Percentiles rank a stretch among this genome's conserved stretches.
These are phyloP conservation scores for Arnoldichthys spilopterus DNA, from an alignment of 2,797 vertebrate genomes.

Conservation along the genomic window DNA sequence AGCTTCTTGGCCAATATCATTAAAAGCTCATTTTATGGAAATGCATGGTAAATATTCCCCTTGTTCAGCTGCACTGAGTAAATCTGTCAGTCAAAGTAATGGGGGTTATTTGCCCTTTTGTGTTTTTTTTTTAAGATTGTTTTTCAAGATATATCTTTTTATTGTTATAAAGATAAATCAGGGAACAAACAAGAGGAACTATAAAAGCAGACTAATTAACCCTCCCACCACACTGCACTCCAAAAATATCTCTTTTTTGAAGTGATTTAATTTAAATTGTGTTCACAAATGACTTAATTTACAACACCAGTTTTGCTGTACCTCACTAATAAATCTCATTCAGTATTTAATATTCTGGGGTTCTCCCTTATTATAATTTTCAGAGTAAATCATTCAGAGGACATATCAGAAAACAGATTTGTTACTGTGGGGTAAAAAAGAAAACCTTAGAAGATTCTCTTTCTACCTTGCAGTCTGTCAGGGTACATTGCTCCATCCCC, in stretches of 20 bases:
- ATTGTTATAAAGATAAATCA: neutral
- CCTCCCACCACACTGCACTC: neutral
- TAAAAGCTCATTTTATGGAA: constrained; percentile 27
- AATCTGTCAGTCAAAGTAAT: constrained; percentile 32
- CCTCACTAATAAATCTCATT: neutral
- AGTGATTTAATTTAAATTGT: neutral
- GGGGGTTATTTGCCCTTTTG: constrained; percentile 14
- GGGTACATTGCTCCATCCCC: neutral
- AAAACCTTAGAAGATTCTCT: too few species aligned
- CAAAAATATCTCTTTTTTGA: neutral
- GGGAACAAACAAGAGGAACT: neutral
- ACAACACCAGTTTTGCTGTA: neutral
- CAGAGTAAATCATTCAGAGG: neutral
- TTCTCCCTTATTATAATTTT: neutral
- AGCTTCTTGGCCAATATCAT: constrained; percentile 34
- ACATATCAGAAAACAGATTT: neutral
- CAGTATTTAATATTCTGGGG: neutral
- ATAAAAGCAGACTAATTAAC: constrained; percentile 3
- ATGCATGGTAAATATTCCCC: constrained; percentile 18
- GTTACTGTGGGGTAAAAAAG: too few species aligned
- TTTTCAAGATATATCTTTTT: too few species aligned
- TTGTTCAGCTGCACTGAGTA: constrained; percentile 25
- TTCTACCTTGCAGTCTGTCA: neutral
- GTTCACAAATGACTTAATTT: neutral
- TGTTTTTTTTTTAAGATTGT: neutral